These are phyloP conservation scores for Philopotamus ludificatus DNA, from an alignment of 1,140 invertebrate species.

Conservation along the genomic window DNA sequence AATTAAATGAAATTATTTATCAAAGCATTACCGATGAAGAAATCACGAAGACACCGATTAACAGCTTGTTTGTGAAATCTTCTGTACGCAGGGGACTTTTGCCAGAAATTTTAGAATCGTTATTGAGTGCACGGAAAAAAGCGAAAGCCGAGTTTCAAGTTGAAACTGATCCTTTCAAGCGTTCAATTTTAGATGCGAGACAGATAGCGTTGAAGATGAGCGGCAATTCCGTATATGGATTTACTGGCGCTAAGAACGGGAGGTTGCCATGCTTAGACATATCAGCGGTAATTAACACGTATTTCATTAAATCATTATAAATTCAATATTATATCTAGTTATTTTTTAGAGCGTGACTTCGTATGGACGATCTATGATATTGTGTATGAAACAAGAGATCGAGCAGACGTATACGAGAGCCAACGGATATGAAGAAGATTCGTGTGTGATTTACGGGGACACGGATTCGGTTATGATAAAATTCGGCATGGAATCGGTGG, in stretches of 20 bases:
- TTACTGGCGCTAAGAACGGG: conserved; percentile 99
- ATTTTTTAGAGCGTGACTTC: conserved; percentile 97
- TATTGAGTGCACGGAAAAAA: conserved; percentile 89
- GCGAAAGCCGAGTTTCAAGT: conserved; percentile 88
- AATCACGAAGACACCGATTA: conserved; percentile 87
- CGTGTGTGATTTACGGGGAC: conserved; percentile 95
- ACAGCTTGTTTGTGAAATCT: conserved; percentile 89
- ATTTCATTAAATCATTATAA: too few species aligned
- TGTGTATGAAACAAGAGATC: conserved; percentile 92
- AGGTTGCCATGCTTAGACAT: conserved; percentile 99
- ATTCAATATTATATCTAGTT: too few species aligned
- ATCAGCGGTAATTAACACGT: conserved; percentile 71
- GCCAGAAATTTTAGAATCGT: conserved; percentile 93
- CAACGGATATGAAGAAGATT: conserved; percentile 92
- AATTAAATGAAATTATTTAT: background rate
- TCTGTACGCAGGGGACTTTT: conserved; percentile 83
- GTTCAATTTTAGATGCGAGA: conserved; percentile 92
- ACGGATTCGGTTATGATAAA: conserved; percentile 99
- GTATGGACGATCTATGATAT: conserved; percentile 98
- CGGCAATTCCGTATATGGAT: conserved; percentile 99
- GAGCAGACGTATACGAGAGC: conserved; percentile 76
- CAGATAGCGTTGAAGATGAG: conserved; percentile 98
- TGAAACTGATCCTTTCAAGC: conserved; percentile 91
- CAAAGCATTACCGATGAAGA: conserved; percentile 62
- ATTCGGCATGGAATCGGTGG: conserved; percentile 89